Evolutionary conservation across 2,888 invertebrate genomes (phyloP), one percentile per base, ranked within the genome.

Genomic region (Melitaea athalia): DNA sequence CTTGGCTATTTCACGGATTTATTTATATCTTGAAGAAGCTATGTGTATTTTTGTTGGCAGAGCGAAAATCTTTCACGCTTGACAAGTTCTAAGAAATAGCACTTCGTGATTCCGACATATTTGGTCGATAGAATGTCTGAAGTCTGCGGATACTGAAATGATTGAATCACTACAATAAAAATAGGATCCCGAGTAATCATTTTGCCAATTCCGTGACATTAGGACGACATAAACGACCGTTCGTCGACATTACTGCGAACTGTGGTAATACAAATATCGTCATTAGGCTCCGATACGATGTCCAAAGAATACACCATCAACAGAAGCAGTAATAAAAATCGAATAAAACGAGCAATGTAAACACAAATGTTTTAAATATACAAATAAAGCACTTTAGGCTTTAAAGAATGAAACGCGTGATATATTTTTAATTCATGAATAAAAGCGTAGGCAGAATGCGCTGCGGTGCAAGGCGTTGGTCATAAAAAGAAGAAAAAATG

Each of bases 401-500:
- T 69, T 70, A 63, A 61, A 60, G 59, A 69, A 68, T 67, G 70
- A 72, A 70, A 71, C 73, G 75, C 78, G 80, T 84, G 84, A 81
- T 83, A 84, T 88, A 88, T 88, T 87, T 88, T 87, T 87, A 87
- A 87, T 87, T 86, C 86, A 88, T 87, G 86, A 88, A 85, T 84
- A 83, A 79, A 82, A 81, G 74, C 74, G 76, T 73, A 78, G 74
- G 74, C 79, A 73, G 80, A 81, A 83, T 84, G 82, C 81, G 78
- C 64, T 72, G 67, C 72, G 63, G 64, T 74, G 80, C 81, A 81
- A 81, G 74, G 75, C 77, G 79, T 76, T 75, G 76, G 73, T 69
- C 63, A 15, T 73, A 74, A 74, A 81, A 77, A 80, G 72, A 73
- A 74, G 70, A 74, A 78, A 64, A 81, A 77, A 81, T 75, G 75